Evolutionary conservation across 2,797 vertebrate genomes (phyloP), one percentile per base, ranked within the genome.

Genomic region (Botia kubotai): DNA sequence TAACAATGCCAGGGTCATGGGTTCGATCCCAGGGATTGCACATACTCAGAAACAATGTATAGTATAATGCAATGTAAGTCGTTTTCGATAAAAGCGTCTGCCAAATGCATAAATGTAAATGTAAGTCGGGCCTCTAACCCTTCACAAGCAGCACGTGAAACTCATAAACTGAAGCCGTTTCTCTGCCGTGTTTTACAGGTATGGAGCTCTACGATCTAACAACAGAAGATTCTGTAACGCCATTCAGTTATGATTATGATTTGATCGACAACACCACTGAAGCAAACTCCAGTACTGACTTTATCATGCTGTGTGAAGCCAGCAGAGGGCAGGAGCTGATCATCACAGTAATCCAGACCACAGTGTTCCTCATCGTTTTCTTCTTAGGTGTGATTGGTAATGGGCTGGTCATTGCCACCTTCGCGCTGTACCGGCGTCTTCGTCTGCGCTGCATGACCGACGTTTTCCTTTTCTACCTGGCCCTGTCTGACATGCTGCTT

Each of bases 401-500:
- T 1, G 89, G 88, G 72, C 87, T 98, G 77, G 96, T 98, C 79
- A 93, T 99, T 16, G 89, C 94, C 86, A 97, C 95, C 0, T 97
- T 96, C 8, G 75, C 87, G 0, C 88, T 88, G 0, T 93, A 90
- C 81, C 87, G 94, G 10, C 90, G 91, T 0, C 69, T 87, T 0
- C 91, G 29, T 0, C 92, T 94, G 0, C 94, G 90, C 70, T 95
- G 94, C 3, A 75, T 95, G 92, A 96, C 94, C 0, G 96, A 97
- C 0, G 83, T 95, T 84, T 97, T 96, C 90, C 91, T 99, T 72
- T 90, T 97, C 85, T 94, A 97, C 86, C 90, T 99, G 52, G 95
- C 97, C 2, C 67, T 97, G 19, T 96, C 96, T 0, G 97, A 99
- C 90, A 90, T 97, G 14, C 92, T 98, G 4, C 90, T 97, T 70